phyloP scores from a whole-genome alignment of 2,888 invertebrate species.

The Oeneis ivallda region DNA sequence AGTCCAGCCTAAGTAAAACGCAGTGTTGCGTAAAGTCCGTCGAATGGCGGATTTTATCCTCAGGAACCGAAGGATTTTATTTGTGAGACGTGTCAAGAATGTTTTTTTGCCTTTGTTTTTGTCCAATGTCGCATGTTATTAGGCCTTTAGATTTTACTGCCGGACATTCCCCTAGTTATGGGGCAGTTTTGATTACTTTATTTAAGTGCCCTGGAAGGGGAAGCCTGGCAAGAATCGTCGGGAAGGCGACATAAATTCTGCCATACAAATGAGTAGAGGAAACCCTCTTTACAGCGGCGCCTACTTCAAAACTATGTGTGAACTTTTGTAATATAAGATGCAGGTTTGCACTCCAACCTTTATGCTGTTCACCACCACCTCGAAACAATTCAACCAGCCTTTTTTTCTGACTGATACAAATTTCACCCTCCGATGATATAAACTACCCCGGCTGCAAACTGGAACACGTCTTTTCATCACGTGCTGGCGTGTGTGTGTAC shows the following conservation, averaged over 20 bases:
- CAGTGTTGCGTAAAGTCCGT: conserved; percentile 42
- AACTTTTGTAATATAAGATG: no score
- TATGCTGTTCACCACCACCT: no score
- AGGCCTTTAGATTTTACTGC: conserved; percentile 40
- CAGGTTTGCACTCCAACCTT: no score
- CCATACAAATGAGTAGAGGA: no score
- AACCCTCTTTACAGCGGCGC: no score
- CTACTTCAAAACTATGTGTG: no score
- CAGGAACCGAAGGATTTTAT: conserved; percentile 44
- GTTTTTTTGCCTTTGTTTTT: conserved; percentile 42
- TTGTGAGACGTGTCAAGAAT: conserved; percentile 45
- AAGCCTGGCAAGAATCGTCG: not conserved
- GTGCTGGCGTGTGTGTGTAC: no score
- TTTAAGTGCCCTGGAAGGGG: conserved; percentile 3
- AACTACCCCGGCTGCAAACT: no score
- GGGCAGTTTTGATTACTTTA: conserved; percentile 28
- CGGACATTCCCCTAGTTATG: conserved; percentile 29
- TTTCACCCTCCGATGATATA: no score
- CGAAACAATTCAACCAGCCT: no score
- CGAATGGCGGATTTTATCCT: conserved; percentile 40
- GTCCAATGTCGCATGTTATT: conserved; percentile 42
- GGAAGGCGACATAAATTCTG: not conserved
- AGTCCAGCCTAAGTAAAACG: conserved; percentile 31
- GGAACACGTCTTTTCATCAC: no score
- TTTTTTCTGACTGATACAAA: no score